Conservation (phyloP, 2,797 vertebrate genomes). For the Manis javanica region DNA sequence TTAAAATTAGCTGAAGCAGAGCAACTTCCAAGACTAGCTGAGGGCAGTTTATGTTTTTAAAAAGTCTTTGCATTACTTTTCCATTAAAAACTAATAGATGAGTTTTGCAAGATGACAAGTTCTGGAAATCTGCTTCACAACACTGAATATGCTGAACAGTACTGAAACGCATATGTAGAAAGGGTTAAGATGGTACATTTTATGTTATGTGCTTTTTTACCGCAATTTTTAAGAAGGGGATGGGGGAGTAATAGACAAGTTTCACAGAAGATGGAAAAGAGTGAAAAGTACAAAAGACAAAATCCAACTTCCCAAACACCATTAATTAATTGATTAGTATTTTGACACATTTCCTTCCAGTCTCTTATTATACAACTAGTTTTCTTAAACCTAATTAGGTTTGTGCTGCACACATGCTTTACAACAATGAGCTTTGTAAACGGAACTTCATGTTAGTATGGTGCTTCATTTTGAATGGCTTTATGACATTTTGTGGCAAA, state of each 20-base stretch:
- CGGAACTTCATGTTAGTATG: background rate
- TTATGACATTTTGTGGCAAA: background rate
- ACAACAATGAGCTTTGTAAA: background rate
- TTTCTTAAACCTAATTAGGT: background rate
- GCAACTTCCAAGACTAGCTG: background rate
- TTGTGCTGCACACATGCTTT: background rate
- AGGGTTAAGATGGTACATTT: background rate
- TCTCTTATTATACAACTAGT: background rate
- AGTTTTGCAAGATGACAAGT: background rate
- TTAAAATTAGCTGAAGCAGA: background rate
- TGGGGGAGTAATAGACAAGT: background rate
- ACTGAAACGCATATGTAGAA: background rate
- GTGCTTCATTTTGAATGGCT: background rate
- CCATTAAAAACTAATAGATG: background rate
- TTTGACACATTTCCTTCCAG: background rate
- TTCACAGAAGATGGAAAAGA: background rate
- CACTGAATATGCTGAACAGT: background rate
- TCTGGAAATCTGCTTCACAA: background rate
- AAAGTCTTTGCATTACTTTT: slow-evolving; percentile 17
- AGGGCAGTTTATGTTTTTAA: background rate
- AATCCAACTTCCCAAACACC: background rate
- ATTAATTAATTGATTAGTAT: background rate
- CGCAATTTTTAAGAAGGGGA: background rate
- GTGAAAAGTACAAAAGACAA: background rate
- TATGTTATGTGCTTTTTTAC: background rate